Conservation (phyloP, 2,113 vertebrate genomes). For the Nannobrachium achirus region DNA sequence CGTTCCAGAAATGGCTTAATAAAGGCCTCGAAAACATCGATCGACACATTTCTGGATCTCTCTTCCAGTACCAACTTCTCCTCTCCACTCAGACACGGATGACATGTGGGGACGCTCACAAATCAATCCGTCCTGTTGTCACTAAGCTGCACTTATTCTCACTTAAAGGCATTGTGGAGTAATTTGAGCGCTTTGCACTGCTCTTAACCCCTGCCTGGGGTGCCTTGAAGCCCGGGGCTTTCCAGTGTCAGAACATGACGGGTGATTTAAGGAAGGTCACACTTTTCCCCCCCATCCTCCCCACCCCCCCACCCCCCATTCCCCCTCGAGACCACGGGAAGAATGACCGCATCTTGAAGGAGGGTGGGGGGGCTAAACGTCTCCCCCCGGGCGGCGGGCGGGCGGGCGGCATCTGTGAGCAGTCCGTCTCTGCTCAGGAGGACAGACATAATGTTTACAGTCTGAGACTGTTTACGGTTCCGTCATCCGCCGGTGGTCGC, state of each 20-base stretch:
- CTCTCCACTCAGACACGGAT: background rate
- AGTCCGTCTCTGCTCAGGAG: too few species aligned
- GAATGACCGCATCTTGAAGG: conserved; percentile 27
- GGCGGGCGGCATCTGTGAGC: too few species aligned
- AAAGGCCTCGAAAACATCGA: too few species aligned
- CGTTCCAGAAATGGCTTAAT: too few species aligned
- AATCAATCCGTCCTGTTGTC: conserved; percentile 17
- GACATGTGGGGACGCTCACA: background rate
- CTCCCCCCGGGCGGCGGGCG: too few species aligned
- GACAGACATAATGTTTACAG: too few species aligned
- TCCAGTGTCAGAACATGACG: conserved; percentile 54
- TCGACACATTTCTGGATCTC: conserved; percentile 44
- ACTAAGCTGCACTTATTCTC: conserved; percentile 9
- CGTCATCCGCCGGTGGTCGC: too few species aligned
- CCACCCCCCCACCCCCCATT: conserved; percentile 62
- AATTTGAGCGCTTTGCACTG: conserved; percentile 39
- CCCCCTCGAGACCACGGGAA: conserved; percentile 54
- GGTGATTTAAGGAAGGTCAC: conserved; percentile 63
- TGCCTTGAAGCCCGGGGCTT: conserved; percentile 54
- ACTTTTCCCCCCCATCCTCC: conserved; percentile 53
- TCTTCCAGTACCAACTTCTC: background rate
- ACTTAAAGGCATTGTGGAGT: conserved; percentile 5
- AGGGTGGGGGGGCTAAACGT: too few species aligned
- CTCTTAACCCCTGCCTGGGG: conserved; percentile 31
- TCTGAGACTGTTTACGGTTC: too few species aligned